A percentile compares a stretch with the other conserved stretches of the same genome.
Conservation (phyloP, 2,113 vertebrate species). For the Elgaria multicarinata region DNA sequence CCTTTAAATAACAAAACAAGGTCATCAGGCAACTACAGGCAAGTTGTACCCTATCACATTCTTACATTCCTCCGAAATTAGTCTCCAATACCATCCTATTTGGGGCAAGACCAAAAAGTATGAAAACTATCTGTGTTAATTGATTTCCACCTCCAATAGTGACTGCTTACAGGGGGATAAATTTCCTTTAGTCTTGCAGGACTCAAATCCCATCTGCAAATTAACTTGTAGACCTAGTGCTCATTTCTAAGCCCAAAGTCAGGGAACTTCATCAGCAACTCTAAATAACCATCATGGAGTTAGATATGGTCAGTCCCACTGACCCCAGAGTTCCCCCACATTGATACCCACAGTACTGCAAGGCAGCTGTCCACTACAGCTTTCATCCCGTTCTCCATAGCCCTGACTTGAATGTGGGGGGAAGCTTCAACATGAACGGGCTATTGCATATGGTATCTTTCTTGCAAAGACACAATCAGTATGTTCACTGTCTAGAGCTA, state of each 20-base stretch:
- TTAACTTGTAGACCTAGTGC: not conserved
- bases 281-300: not conserved
- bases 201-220: no score
- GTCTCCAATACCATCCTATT: no score
- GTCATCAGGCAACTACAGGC: no score
- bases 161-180: no score
- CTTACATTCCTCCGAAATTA: no score
- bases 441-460: not conserved
- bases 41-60: no score
- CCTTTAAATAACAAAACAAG: no score
- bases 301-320: not conserved
- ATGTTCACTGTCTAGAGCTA: not conserved
- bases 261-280: not conserved
- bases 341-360: not conserved
- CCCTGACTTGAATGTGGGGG: not conserved
- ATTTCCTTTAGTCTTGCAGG: no score
- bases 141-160: no score
- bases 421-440: not conserved
- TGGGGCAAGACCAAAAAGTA: no score
- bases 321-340: not conserved
- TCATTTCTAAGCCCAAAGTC: not conserved
- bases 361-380: not conserved
- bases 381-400: not conserved
- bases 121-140: no score
- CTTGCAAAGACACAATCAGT: not conserved